Evolutionary conservation across 64 coral and sea anemone species (phyloP).

Genomic region (Catalaphyllia jardinei): DNA sequence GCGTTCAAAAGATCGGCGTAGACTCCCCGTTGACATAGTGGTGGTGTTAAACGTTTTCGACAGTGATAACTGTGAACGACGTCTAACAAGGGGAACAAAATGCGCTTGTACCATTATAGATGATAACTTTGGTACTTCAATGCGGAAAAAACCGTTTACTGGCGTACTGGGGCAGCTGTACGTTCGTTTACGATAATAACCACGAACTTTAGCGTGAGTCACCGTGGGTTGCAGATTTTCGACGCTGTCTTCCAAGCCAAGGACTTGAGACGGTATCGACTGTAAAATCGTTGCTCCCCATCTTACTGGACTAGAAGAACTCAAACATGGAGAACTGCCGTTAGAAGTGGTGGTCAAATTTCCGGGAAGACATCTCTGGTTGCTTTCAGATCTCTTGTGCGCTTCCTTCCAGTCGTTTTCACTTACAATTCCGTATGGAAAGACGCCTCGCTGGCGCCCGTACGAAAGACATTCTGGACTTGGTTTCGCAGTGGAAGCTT

Average conservation of each 20-base stretch:
- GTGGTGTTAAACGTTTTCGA: neutral
- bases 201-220: neutral
- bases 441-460: constrained; percentile 1
- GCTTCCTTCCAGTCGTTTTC: constrained; percentile 1
- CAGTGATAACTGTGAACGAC: neutral
- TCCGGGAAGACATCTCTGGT: neutral
- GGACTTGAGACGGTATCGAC: neutral
- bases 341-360: neutral
- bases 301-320: neutral
- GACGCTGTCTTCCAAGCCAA: neutral
- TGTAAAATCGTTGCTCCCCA: constrained; percentile 23
- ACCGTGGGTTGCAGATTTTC: neutral
- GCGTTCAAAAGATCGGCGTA: neutral
- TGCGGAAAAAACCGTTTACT: neutral
- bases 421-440: constrained; percentile 25
- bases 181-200: neutral
- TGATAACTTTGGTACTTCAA: constrained; percentile 3
- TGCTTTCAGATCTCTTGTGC: neutral
- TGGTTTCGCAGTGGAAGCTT: neutral
- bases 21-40: neutral
- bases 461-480: neutral
- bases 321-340: constrained; percentile 5
- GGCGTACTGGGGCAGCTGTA: constrained; percentile 6
- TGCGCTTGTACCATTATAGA: constrained; percentile 29
- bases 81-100: neutral